Conservation (phyloP, 92 coral and sea anemone species). For the Nematostella vectensis region DNA sequence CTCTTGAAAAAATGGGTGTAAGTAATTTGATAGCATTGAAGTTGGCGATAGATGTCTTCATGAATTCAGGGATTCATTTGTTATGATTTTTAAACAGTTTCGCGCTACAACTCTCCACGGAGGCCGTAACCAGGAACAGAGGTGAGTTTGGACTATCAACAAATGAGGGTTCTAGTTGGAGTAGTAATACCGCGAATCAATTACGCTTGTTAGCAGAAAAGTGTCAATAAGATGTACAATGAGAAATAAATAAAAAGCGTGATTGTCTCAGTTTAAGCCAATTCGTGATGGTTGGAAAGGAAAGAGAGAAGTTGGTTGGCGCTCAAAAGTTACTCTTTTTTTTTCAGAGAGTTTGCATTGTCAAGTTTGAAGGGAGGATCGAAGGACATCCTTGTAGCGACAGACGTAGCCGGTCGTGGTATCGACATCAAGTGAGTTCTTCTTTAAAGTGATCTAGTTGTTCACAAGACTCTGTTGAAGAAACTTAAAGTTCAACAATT, state of each 20-base stretch:
- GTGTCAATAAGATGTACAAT: too few species aligned
- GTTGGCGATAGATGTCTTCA: neutral
- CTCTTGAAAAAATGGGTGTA: constrained; percentile 99
- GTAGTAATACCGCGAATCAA: too few species aligned
- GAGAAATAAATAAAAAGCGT: too few species aligned
- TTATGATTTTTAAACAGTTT: constrained; percentile 33
- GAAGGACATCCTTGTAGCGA: constrained; percentile 89
- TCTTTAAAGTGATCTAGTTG: too few species aligned
- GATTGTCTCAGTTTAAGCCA: too few species aligned
- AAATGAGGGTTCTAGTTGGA: too few species aligned
- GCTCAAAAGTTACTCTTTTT: too few species aligned
- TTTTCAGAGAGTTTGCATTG: constrained; percentile 86
- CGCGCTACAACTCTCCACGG: constrained; percentile 96
- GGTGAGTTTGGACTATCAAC: constrained; percentile 40
- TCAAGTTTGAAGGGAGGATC: constrained; percentile 96
- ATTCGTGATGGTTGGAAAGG: too few species aligned
- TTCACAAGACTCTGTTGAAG: too few species aligned
- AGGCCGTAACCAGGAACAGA: constrained; percentile 96
- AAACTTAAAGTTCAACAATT: too few species aligned
- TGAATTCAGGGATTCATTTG: neutral
- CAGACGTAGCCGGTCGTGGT: constrained; percentile 99
- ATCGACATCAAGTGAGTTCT: constrained; percentile 87
- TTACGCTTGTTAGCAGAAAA: too few species aligned
- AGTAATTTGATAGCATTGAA: constrained; percentile 15
- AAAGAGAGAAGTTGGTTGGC: too few species aligned